Evolutionary conservation across 2,797 vertebrate species (phyloP).

Genomic region (Dermochelys coriacea): DNA sequence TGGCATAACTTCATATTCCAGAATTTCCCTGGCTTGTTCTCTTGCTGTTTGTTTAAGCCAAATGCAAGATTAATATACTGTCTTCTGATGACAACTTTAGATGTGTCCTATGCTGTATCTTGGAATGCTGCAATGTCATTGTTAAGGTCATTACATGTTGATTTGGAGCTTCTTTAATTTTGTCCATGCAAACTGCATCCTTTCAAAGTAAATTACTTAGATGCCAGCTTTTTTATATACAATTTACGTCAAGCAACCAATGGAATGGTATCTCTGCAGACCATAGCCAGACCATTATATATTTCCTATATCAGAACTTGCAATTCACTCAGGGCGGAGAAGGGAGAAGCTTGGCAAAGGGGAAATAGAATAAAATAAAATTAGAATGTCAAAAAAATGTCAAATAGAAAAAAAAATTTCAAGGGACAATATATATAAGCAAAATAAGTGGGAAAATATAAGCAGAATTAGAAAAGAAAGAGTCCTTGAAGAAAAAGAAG

Average conservation of each 20-base stretch:
- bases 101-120: neutral
- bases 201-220: neutral
- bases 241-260: neutral
- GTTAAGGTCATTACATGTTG: neutral
- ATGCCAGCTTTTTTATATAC: rapidly evolving
- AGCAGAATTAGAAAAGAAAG: neutral
- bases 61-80: neutral
- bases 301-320: neutral
- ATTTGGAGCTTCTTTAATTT: neutral
- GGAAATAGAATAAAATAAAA: neutral
- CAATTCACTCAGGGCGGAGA: neutral
- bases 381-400: neutral
- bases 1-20: neutral
- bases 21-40: neutral
- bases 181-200: neutral
- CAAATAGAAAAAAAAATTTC: neutral
- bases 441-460: neutral
- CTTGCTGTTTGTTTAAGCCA: neutral
- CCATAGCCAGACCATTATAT: neutral
- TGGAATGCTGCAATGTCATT: neutral
- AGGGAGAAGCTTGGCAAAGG: neutral
- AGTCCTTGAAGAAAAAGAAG: neutral
- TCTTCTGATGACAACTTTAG: neutral
- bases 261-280: neutral
- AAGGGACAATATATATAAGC: neutral